A percentile compares a stretch with the other conserved stretches of the same genome.
These are phyloP conservation scores for Cerastis rubricosa DNA, from an alignment of 2,888 invertebrate genomes.

Conservation along the genomic window DNA sequence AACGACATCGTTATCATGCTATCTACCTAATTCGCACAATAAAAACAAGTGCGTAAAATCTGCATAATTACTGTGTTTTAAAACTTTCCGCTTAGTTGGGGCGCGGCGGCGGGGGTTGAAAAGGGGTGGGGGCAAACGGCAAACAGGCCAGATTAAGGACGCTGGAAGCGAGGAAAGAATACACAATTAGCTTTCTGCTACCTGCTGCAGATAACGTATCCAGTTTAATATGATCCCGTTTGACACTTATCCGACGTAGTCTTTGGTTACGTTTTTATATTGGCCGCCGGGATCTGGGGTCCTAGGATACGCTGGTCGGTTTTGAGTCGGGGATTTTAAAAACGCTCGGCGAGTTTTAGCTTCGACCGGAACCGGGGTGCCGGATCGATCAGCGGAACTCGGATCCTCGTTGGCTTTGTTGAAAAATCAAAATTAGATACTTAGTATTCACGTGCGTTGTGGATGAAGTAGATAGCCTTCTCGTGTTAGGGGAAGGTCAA, in stretches of 20 bases:
- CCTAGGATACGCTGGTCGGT: constrained; percentile 78
- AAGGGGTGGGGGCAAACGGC: constrained; percentile 78
- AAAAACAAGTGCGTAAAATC: constrained; percentile 80
- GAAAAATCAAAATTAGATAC: constrained; percentile 88
- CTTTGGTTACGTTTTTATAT: constrained; percentile 67
- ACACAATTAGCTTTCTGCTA: constrained; percentile 90
- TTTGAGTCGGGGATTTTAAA: constrained; percentile 86
- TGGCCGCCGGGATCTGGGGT: constrained; percentile 70
- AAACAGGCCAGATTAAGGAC: constrained; percentile 89
- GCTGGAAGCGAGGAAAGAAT: constrained; percentile 90
- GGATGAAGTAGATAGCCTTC: constrained; percentile 70
- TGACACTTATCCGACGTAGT: constrained; percentile 68
- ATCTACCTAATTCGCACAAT: constrained; percentile 77
- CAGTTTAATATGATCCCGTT: constrained; percentile 78
- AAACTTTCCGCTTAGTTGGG: constrained; percentile 89
- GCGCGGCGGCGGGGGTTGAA: constrained; percentile 75
- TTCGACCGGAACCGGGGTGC: constrained; percentile 87
- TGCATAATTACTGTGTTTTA: constrained; percentile 85
- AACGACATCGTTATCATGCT: constrained; percentile 73
- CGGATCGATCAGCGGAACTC: constrained; percentile 86
- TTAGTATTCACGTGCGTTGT: constrained; percentile 86
- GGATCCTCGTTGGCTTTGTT: constrained; percentile 86
- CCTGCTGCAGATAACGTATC: constrained; percentile 88
- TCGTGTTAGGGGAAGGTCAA: constrained; percentile 68
- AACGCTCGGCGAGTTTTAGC: constrained; percentile 84